Percentiles rank a stretch among this genome's conserved stretches.
Conservation (phyloP, 2,888 invertebrate genomes). For the Acheta domesticus region DNA sequence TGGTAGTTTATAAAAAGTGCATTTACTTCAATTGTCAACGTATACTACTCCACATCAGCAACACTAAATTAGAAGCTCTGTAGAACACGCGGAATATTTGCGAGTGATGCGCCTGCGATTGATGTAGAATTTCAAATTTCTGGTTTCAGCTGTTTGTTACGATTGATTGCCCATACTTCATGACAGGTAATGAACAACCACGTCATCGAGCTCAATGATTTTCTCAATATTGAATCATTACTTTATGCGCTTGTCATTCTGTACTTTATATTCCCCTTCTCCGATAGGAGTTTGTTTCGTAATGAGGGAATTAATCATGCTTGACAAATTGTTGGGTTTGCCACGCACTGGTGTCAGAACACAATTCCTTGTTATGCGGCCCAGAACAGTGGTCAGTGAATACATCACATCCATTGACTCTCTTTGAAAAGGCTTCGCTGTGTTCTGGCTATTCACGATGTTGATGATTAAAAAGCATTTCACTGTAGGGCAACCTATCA, state of each 20-base stretch:
- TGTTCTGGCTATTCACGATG: not conserved
- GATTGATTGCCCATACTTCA: not conserved
- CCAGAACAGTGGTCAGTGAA: not conserved
- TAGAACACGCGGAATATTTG: too few species aligned
- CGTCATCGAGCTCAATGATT: constrained; percentile 12
- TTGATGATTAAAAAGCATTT: not conserved
- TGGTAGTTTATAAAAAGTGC: too few species aligned
- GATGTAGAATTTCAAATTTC: not conserved
- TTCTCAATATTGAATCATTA: constrained; percentile 18
- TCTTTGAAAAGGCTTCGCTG: not conserved
- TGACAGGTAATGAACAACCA: constrained; percentile 18
- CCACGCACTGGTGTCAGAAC: not conserved
- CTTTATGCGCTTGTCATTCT: not conserved
- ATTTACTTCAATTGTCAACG: too few species aligned
- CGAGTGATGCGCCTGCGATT: too few species aligned
- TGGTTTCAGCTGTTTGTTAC: not conserved
- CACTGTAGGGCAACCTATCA: too few species aligned
- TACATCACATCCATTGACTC: not conserved
- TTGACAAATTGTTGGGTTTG: not conserved
- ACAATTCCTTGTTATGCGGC: not conserved
- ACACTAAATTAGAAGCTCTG: too few species aligned
- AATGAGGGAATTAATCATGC: constrained; percentile 10
- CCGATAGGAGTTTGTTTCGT: not conserved
- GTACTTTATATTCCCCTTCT: not conserved
- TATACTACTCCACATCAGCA: too few species aligned